Base-by-base conservation (phyloP, 2,888 invertebrate species). In the Globia sparganii region DNA sequence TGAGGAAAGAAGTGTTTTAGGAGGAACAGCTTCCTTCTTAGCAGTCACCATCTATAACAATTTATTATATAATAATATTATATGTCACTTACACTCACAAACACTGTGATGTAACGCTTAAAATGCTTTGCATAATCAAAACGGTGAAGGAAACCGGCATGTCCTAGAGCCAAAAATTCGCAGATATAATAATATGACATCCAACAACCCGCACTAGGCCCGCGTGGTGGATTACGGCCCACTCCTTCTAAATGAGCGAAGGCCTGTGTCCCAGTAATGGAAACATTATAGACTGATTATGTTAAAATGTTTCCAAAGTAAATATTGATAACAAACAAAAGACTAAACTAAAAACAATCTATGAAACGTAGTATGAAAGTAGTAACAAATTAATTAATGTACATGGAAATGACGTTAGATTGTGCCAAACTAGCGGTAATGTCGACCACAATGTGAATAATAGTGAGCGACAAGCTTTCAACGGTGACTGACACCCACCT, bases 401-500 rank as follows among this genome's bases (percentile, higher is more conserved):
- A 56, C 59, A 61, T 72, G 65, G 59, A 73, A 84, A 58, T 69
- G 80, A 46, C 72, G 46, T 49, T 13, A 66, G 56, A 49, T 49
- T 59, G 28, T 68, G 66, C 15, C 49, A 66, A 72, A 37, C 13
- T 25, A 28, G 21, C 53, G 58, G 31, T 68, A 28, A 46, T 43
- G 56, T 28, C 25, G 62, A 74, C 83, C 86, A 53, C 83, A 83
- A 59, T 59, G 67, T 80, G 65, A 61, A 72, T 80, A 72, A 59
- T 61, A 34, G 46, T 77, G 86, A 81, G 77, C 1, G 86, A 77
- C 86, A 74, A 49, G 77, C 73, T 72, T 62, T 83, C 77, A 85
- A 21, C 62, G 2, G 25, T 66, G 77, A 74, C 61, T 68, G 82
- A 85, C 72, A 15, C 25, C 61, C 70, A 68, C 49, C 77, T 72